A percentile compares a stretch with the other conserved stretches of the same genome.
Conservation (phyloP, 2,888 invertebrate species). For the Diaprepes abbreviatus region DNA sequence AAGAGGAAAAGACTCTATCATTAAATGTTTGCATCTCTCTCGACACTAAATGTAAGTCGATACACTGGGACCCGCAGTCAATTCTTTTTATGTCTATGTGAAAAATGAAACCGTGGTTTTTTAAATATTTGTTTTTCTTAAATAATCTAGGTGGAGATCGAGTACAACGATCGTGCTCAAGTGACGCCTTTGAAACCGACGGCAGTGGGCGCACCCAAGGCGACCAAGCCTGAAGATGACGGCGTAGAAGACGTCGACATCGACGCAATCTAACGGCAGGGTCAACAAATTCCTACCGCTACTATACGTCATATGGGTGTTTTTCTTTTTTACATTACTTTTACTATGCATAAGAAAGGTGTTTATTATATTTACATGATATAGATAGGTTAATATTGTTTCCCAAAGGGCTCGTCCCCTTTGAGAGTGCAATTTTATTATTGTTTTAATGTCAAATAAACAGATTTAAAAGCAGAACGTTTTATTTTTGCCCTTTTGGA, state of each 20-base stretch:
- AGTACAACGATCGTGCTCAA: constrained; percentile 90
- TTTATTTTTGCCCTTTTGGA: constrained; percentile 22
- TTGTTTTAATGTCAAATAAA: constrained; percentile 61
- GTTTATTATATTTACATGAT: constrained; percentile 50
- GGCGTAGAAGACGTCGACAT: constrained; percentile 90
- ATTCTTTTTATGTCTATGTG: too few relatives aligned
- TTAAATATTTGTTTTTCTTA: constrained; percentile 4
- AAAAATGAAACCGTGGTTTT: too few relatives aligned
- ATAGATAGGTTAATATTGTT: constrained; percentile 50
- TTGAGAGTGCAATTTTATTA: constrained; percentile 59
- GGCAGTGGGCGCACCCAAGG: constrained; percentile 59
- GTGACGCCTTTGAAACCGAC: constrained; percentile 75
- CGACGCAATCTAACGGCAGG: constrained; percentile 84
- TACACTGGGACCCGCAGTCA: too few relatives aligned
- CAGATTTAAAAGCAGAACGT: constrained; percentile 46
- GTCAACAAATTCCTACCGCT: constrained; percentile 22
- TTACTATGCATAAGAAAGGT: constrained; percentile 46
- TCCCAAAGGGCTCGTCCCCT: constrained; percentile 20
- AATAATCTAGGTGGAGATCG: constrained; percentile 76
- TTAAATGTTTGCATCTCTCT: too few relatives aligned
- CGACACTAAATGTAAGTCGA: too few relatives aligned
- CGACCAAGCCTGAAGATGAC: constrained; percentile 75
- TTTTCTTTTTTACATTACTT: constrained; percentile 51
- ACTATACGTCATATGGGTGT: constrained; percentile 38
- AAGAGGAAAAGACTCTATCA: too few relatives aligned